A percentile compares a stretch with the other conserved stretches of the same genome.
These are phyloP conservation scores for Turnix velox DNA, from an alignment of 2,113 vertebrate genomes.

Conservation along the genomic window DNA sequence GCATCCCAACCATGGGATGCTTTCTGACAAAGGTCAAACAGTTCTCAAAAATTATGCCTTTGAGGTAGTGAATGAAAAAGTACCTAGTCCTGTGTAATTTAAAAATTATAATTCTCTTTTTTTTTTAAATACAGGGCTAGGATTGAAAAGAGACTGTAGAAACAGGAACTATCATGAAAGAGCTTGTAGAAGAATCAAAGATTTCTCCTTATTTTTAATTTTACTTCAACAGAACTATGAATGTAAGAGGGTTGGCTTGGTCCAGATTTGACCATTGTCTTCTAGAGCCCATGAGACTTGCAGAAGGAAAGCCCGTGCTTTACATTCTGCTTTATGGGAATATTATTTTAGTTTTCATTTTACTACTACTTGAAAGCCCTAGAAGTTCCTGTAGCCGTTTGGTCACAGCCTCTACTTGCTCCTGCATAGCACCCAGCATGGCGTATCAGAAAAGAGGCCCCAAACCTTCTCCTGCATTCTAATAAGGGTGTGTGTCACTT, in stretches of 20 bases:
- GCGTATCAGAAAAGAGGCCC: conserved; percentile 22
- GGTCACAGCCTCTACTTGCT: conserved; percentile 25
- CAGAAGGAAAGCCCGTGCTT: not conserved
- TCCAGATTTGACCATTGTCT: not conserved
- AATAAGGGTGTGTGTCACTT: not conserved
- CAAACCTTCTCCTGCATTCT: conserved; percentile 34
- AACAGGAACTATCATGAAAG: not conserved
- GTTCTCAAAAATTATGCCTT: not conserved
- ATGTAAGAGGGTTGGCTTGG: not conserved
- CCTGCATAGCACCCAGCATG: conserved; percentile 33
- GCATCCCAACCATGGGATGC: not conserved
- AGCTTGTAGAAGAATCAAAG: not conserved
- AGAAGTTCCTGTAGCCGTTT: conserved; percentile 31
- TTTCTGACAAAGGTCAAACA: not conserved
- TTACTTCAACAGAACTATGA: not conserved
- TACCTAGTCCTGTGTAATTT: not conserved
- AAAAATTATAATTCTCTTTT: not conserved
- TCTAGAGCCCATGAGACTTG: not conserved
- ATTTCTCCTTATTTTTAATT: not conserved
- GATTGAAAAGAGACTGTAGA: not conserved
- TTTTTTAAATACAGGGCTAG: not conserved
- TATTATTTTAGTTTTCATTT: conserved; percentile 5
- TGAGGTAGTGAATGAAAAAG: not conserved
- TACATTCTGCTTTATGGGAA: not conserved
- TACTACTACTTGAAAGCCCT: conserved; percentile 8